Conservation (phyloP, 2,797 vertebrate species). For the Chloroceryle amazona region DNA sequence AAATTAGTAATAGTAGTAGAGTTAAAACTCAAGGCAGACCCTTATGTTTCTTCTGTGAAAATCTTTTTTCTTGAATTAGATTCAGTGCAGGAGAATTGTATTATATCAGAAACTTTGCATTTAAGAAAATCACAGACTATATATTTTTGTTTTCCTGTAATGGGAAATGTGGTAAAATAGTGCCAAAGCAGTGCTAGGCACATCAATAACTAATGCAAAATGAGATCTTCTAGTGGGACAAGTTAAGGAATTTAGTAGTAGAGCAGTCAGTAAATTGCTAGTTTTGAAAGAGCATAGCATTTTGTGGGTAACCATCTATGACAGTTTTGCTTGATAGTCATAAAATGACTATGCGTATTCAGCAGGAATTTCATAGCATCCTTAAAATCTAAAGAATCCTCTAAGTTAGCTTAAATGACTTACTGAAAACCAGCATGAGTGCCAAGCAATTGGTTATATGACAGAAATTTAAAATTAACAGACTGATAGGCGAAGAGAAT, state of each 20-base stretch:
- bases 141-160: not conserved
- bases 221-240: not conserved
- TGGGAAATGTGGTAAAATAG: not conserved
- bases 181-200: not conserved
- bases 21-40: not conserved
- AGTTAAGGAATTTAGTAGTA: not conserved
- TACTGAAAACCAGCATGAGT: not conserved
- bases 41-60: not conserved
- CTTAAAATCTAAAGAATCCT: conserved; percentile 12
- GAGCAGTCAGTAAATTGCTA: conserved; percentile 2
- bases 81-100: not conserved
- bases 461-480: conserved; percentile 24
- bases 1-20: not conserved
- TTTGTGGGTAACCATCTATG: conserved; percentile 21
- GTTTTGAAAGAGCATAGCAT: conserved; percentile 19
- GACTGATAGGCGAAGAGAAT: not conserved
- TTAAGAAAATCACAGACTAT: not conserved
- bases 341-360: not conserved
- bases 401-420: conserved; percentile 9
- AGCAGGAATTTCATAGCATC: not conserved
- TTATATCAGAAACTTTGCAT: not conserved
- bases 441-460: not conserved
- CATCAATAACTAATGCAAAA: not conserved
- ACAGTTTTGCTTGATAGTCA: not conserved
- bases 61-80: not conserved